Evolutionary conservation across 1,140 invertebrate species (phyloP).

Genomic region (Maconellicoccus hirsutus): DNA sequence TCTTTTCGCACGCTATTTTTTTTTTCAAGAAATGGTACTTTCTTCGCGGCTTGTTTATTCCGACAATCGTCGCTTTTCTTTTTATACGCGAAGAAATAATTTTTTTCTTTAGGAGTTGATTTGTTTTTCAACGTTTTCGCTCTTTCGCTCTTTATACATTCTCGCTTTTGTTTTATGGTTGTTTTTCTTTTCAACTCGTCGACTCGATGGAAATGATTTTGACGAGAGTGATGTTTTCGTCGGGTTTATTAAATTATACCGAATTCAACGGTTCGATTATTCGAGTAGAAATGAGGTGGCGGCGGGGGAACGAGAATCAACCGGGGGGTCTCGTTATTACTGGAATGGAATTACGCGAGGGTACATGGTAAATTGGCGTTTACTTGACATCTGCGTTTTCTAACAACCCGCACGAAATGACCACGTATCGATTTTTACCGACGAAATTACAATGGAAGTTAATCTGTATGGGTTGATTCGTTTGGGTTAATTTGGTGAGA

Average conservation of each 20-base stretch:
- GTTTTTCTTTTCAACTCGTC: neutral
- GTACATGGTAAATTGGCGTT: no score
- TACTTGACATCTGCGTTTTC: no score
- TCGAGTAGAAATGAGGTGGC: no score
- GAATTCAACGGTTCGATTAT: no score
- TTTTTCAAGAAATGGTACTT: neutral
- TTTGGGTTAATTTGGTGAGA: no score
- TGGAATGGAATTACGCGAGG: no score
- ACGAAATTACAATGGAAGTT: no score
- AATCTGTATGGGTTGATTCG: no score
- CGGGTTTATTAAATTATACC: conserved; percentile 1
- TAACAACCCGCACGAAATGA: no score
- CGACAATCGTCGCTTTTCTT: neutral
- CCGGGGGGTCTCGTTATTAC: no score
- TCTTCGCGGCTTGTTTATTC: neutral
- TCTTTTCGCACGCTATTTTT: neutral
- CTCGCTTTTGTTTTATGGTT: neutral
- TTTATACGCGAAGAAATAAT: neutral
- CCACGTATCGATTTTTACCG: no score
- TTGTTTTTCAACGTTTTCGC: neutral
- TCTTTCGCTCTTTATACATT: neutral
- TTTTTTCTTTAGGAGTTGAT: neutral
- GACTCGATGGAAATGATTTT: neutral
- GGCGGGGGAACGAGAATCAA: no score
- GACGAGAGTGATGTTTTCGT: neutral